Conservation (phyloP, 2,888 invertebrate genomes). For the Polietes domitor region DNA sequence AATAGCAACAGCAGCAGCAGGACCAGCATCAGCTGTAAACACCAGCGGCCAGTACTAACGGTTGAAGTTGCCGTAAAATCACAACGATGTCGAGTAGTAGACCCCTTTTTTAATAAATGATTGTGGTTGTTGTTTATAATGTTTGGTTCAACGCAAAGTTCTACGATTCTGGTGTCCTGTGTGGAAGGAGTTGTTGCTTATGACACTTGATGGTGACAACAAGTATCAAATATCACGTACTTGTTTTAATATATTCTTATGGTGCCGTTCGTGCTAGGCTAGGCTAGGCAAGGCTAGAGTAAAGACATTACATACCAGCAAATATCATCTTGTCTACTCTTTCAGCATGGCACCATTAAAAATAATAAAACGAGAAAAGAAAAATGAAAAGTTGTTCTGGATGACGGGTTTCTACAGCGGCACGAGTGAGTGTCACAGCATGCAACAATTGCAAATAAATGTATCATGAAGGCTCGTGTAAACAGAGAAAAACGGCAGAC, state of each 20-base stretch:
- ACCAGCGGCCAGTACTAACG: slow-evolving; percentile 8
- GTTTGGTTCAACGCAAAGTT: slow-evolving; percentile 44
- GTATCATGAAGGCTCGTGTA: slow-evolving; percentile 1
- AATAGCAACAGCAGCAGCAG: slow-evolving; percentile 48
- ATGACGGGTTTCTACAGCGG: not conserved
- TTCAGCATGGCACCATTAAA: slow-evolving; percentile 17
- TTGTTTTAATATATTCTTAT: slow-evolving; percentile 55
- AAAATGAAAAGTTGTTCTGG: not conserved
- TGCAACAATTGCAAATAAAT: slow-evolving; percentile 42
- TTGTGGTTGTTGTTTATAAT: slow-evolving; percentile 46
- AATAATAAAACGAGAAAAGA: not conserved
- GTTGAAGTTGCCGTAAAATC: slow-evolving; percentile 7
- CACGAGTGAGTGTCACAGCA: slow-evolving; percentile 37
- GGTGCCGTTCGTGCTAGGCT: slow-evolving; percentile 13
- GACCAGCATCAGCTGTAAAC: slow-evolving; percentile 11
- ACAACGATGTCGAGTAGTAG: not conserved
- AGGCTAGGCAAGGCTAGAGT: too few relatives aligned
- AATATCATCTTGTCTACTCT: not conserved
- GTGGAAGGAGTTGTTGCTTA: slow-evolving; percentile 40
- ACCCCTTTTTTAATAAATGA: slow-evolving; percentile 25
- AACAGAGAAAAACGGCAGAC: not conserved
- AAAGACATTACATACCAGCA: slow-evolving; percentile 4
- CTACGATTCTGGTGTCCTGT: slow-evolving; percentile 23
- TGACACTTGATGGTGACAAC: slow-evolving; percentile 57
- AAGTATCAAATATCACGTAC: slow-evolving; percentile 63